A percentile compares a stretch with the other conserved stretches of the same genome.
These are phyloP conservation scores for Hemibagrus wyckioides DNA, from an alignment of 2,113 vertebrate genomes.

Conservation along the genomic window DNA sequence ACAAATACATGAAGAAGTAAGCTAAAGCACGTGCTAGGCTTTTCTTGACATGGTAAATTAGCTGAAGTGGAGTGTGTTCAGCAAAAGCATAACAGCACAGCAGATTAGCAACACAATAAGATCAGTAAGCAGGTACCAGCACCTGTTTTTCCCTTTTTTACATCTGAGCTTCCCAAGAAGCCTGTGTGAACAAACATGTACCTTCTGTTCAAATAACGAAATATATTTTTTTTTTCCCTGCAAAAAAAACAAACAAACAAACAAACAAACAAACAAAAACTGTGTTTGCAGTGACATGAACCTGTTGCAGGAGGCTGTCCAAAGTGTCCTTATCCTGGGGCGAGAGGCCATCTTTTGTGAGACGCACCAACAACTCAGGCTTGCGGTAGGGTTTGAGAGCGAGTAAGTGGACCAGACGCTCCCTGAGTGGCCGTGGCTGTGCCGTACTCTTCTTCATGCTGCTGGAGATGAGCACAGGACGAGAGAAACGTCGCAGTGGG, in stretches of 20 bases:
- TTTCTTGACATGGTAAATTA: neutral
- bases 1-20: neutral
- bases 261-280: no score
- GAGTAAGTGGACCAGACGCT: conserved; percentile 91
- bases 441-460: conserved; percentile 78
- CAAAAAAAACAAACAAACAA: no score
- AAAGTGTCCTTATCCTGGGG: conserved; percentile 87
- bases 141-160: neutral
- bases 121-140: neutral
- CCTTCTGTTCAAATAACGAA: neutral
- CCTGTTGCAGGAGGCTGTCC: conserved; percentile 93
- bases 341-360: conserved; percentile 91
- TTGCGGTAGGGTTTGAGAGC: conserved; percentile 97
- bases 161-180: neutral
- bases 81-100: neutral
- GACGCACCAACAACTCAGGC: conserved; percentile 88
- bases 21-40: neutral
- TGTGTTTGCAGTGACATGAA: conserved; percentile 48
- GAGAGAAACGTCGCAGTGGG: conserved; percentile 84
- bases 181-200: neutral
- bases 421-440: conserved; percentile 84
- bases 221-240: neutral
- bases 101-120: neutral
- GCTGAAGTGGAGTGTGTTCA: neutral
- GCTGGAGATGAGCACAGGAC: conserved; percentile 88